Percentiles rank a stretch among this genome's conserved stretches.
Evolutionary conservation across 2,113 vertebrate genomes (phyloP).

Genomic region (Thymallus thymallus): DNA sequence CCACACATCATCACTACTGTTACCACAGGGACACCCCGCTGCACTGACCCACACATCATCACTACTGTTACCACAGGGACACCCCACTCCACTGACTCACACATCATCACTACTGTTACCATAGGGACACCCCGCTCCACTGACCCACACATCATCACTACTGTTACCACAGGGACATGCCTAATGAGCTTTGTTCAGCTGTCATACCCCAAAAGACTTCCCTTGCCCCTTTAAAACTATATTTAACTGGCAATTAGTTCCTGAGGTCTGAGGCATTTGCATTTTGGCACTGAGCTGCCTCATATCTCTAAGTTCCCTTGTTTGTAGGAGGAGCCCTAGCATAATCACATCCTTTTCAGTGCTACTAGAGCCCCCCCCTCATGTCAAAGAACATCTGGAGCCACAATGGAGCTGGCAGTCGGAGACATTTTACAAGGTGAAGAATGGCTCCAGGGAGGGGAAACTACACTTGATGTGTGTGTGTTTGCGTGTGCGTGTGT

Average conservation of each 20-base stretch:
- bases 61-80: slow-evolving; percentile 63
- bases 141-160: too few relatives aligned
- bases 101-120: slow-evolving; percentile 44
- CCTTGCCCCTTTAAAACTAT: not conserved
- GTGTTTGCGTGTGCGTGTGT: not conserved
- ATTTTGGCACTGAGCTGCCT: not conserved
- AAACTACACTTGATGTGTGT: not conserved
- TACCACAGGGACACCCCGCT: slow-evolving; percentile 53
- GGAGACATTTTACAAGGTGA: not conserved
- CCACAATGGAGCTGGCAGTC: not conserved
- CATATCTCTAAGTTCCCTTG: not conserved
- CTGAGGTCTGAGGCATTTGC: not conserved
- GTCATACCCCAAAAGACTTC: too few relatives aligned
- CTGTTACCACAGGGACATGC: slow-evolving; percentile 55
- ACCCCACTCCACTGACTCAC: not conserved
- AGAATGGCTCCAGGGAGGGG: not conserved
- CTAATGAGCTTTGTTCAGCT: too few relatives aligned
- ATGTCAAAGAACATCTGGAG: not conserved
- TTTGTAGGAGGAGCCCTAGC: not conserved
- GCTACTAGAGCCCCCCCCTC: not conserved
- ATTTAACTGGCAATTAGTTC: not conserved
- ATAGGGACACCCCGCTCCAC: slow-evolving; percentile 33
- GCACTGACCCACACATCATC: not conserved
- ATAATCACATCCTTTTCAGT: not conserved
- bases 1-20: slow-evolving; percentile 34